These are phyloP conservation scores for Corythoichthys intestinalis DNA, from an alignment of 2,113 vertebrate species.

Conservation along the genomic window DNA sequence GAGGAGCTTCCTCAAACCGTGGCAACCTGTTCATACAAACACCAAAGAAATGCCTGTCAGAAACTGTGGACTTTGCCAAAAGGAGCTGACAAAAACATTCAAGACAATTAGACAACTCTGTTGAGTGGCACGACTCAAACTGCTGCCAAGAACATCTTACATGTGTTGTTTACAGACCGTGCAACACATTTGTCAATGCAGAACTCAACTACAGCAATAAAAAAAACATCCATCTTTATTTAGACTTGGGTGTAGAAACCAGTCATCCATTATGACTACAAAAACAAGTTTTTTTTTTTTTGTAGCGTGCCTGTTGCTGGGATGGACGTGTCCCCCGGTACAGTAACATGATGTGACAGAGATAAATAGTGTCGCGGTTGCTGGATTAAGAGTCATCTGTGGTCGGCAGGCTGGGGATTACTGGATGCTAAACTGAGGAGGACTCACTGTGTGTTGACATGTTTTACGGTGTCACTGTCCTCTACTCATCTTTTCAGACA, in stretches of 20 bases:
- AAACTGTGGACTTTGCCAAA: background rate
- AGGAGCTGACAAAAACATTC: background rate
- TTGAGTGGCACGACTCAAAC: background rate
- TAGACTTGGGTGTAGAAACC: background rate
- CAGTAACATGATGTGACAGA: conserved; percentile 27
- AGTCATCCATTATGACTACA: background rate
- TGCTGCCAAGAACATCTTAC: background rate
- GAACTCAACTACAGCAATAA: background rate
- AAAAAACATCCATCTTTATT: background rate
- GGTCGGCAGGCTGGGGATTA: conserved; percentile 44
- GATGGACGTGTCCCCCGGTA: conserved; percentile 4
- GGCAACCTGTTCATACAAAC: conserved; percentile 1
- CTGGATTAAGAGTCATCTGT: conserved; percentile 52
- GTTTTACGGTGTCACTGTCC: conserved; percentile 12
- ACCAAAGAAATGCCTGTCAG: background rate
- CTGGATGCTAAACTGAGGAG: conserved; percentile 37
- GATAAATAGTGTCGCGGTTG: conserved; percentile 39
- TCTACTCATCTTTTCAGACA: conserved; percentile 11
- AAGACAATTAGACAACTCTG: background rate
- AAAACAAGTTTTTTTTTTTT: background rate
- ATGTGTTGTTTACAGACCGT: background rate
- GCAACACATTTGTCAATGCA: background rate
- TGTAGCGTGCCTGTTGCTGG: background rate
- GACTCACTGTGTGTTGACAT: conserved; percentile 13
- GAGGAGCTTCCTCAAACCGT: background rate